Percentiles rank a stretch among this genome's conserved stretches.
These are phyloP conservation scores for Diacarnus erythraeanus DNA, from an alignment of 37 sponge, comb jelly and placozoan genomes.

Conservation along the genomic window DNA sequence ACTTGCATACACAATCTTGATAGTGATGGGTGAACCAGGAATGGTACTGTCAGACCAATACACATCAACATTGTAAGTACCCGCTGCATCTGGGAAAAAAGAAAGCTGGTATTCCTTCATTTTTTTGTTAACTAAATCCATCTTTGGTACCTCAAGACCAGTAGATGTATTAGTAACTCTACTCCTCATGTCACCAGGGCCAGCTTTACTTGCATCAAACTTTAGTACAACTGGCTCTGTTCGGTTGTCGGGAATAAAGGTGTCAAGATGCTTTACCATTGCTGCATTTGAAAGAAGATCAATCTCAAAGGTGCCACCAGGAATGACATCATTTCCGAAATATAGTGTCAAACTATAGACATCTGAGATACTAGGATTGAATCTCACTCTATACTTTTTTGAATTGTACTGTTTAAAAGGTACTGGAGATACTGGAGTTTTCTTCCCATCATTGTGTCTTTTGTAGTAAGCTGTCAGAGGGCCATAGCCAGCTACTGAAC, in stretches of 20 bases:
- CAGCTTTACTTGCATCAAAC: constrained; percentile 62
- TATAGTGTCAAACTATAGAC: constrained; percentile 39
- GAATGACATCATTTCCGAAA: constrained; percentile 37
- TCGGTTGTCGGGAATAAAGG: not conserved
- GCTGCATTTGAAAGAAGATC: constrained; percentile 21
- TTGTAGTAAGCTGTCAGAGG: constrained; percentile 35
- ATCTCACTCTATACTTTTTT: constrained; percentile 22
- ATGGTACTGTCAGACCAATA: constrained; percentile 33
- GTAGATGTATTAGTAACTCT: constrained; percentile 5
- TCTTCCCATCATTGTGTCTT: constrained; percentile 20
- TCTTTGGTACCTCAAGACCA: not conserved
- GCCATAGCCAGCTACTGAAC: constrained; percentile 36
- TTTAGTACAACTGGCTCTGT: constrained; percentile 5
- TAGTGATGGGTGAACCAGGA: constrained; percentile 47
- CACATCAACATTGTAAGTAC: constrained; percentile 41
- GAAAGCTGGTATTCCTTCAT: constrained; percentile 9
- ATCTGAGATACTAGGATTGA: constrained; percentile 36
- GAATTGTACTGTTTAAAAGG: not conserved
- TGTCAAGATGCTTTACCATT: constrained; percentile 10
- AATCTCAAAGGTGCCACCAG: constrained; percentile 44
- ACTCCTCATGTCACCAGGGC: constrained; percentile 44
- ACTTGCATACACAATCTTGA: constrained; percentile 33
- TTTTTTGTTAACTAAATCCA: not conserved
- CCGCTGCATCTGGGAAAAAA: constrained; percentile 25
- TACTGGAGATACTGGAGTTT: constrained; percentile 9